Conservation (phyloP, 2,888 invertebrate species). For the Pristionchus exspectatus region DNA sequence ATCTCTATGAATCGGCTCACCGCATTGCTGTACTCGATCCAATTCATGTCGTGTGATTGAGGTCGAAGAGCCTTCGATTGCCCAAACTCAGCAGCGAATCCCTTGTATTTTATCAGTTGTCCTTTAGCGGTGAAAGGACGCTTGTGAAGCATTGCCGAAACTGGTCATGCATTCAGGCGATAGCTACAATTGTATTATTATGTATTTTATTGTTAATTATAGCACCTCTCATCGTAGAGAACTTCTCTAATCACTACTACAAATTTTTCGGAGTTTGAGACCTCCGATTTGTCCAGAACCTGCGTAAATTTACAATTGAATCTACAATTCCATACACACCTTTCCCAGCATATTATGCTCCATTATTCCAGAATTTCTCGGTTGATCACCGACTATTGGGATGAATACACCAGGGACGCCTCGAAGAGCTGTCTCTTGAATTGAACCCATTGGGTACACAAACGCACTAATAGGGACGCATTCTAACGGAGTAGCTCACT, state of each 20-base stretch:
- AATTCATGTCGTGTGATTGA: constrained; percentile 42
- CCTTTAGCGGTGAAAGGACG: constrained; percentile 59
- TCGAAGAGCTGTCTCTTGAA: background rate
- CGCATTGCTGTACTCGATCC: constrained; percentile 41
- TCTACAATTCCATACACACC: background rate
- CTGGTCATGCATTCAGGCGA: background rate
- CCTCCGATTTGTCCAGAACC: constrained; percentile 13
- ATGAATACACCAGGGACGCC: constrained; percentile 16
- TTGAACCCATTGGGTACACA: background rate
- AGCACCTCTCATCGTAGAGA: background rate
- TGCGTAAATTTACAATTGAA: background rate
- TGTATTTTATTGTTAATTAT: background rate
- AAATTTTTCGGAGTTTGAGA: background rate
- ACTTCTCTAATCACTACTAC: constrained; percentile 24
- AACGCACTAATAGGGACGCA: too few relatives aligned
- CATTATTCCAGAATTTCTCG: constrained; percentile 50
- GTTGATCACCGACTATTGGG: constrained; percentile 45
- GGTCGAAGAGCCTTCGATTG: constrained; percentile 45
- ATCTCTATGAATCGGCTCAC: background rate
- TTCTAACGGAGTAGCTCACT: too few relatives aligned
- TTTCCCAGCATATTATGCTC: constrained; percentile 36
- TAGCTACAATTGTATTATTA: background rate
- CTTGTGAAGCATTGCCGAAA: constrained; percentile 38
- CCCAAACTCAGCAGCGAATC: constrained; percentile 59
- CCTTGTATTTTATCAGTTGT: constrained; percentile 57